Evolutionary conservation across 2,888 invertebrate genomes (phyloP).

Genomic region (Andrena fulva): DNA sequence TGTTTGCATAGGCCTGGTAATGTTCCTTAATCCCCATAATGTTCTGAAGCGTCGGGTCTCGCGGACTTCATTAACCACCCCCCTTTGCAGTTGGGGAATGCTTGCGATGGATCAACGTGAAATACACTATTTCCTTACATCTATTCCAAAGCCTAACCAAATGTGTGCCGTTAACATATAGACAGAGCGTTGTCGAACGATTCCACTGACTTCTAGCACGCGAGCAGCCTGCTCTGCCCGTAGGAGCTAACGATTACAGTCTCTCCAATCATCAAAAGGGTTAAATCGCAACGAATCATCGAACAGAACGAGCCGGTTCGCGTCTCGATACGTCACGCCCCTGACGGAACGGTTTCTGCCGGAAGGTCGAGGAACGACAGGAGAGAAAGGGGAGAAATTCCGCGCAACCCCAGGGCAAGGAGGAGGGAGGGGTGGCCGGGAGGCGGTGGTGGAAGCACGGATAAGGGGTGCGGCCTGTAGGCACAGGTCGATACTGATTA

Average conservation of each 20-base stretch:
- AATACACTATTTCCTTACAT: too few relatives aligned
- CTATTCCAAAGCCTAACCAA: too few relatives aligned
- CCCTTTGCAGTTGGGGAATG: too few relatives aligned
- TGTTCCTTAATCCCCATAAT: slow-evolving; percentile 4
- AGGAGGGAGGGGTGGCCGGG: slow-evolving; percentile 32
- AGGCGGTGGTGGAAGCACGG: slow-evolving; percentile 53
- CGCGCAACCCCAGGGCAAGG: slow-evolving; percentile 7
- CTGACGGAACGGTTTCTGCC: slow-evolving; percentile 49
- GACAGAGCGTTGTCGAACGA: too few relatives aligned
- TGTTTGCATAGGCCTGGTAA: background rate
- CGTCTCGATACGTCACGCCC: slow-evolving; percentile 49
- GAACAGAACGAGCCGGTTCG: slow-evolving; percentile 5
- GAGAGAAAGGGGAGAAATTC: slow-evolving; percentile 60
- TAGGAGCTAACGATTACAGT: background rate
- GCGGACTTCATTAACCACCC: too few relatives aligned
- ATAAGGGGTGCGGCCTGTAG: slow-evolving; percentile 66
- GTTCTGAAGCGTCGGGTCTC: too few relatives aligned
- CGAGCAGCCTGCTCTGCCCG: background rate
- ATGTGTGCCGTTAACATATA: too few relatives aligned
- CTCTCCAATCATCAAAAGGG: background rate
- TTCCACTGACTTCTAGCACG: too few relatives aligned
- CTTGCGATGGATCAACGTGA: too few relatives aligned
- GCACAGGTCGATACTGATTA: slow-evolving; percentile 81
- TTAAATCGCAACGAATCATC: slow-evolving; percentile 10
- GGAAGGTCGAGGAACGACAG: slow-evolving; percentile 41